Conservation (phyloP, 2,113 vertebrate genomes). For the Apus apus region DNA sequence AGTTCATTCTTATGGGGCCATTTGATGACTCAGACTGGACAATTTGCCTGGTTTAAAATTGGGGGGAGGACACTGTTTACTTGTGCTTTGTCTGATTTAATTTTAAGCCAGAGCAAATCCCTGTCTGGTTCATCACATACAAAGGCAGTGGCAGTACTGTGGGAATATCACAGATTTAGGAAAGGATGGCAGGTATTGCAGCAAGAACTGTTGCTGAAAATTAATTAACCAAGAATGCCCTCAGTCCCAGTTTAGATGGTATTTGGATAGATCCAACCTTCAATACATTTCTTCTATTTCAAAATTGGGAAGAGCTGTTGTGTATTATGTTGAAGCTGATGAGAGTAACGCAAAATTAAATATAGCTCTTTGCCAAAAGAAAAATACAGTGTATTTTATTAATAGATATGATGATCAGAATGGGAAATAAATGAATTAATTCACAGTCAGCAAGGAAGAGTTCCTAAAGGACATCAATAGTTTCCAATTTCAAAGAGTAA, state of each 20-base stretch:
- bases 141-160: neutral
- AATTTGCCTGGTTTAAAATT: neutral
- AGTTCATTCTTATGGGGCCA: neutral
- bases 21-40: neutral
- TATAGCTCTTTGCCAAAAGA: neutral
- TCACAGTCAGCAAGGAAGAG: neutral
- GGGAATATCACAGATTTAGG: neutral
- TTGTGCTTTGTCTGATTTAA: neutral
- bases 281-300: neutral
- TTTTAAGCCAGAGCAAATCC: neutral
- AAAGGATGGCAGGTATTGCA: neutral
- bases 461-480: conserved; percentile 63
- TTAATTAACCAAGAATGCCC: neutral
- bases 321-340: neutral
- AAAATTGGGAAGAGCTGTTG: neutral
- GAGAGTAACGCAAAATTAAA: neutral
- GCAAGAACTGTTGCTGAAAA: neutral
- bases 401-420: neutral
- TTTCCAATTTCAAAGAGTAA: conserved; percentile 45
- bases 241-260: neutral
- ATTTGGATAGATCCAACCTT: neutral
- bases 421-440: neutral
- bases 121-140: neutral
- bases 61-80: neutral
- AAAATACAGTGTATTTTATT: neutral